Evolutionary conservation across 2,797 vertebrate genomes (phyloP), one percentile per base, ranked within the genome.

Genomic region (Xenopus petersii): DNA sequence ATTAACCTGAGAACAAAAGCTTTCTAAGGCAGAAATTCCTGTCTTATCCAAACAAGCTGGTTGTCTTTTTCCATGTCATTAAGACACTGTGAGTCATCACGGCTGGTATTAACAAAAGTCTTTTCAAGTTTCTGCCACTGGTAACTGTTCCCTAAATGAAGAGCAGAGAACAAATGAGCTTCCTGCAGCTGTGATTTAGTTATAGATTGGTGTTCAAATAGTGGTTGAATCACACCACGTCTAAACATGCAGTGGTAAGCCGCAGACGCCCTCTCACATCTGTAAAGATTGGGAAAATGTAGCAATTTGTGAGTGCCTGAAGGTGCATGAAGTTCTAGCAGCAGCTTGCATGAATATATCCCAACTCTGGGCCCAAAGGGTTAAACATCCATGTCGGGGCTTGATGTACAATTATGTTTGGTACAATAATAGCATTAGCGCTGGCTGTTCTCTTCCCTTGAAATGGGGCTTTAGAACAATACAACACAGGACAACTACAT

Each of bases 251-350:
- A 11, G 9, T 16, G 24, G 49, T 75, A 58, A 8, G 77, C 47
- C 47, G 77, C n/a, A 15, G 70, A 62, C 67, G 66, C 60, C 63
- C 71, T 51, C 56, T 55, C 64, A 17, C 63, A 83, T 56, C 58
- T 82, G 55, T 24, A 51, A 72, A 66, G 36, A 4, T 60, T 82
- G 65, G 67, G 73, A 67, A 81, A 64, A 46, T 46, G 68, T 42
- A 15, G 10, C 62, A 70, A 26, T 51, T 64, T 10, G 72, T 58
- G 4, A 60, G 1, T 77, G 2, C 66, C 82, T 74, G 75, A 75
- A 63, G 46, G 13, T 49, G 58, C 33, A 49, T 56, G 71, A 73
- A 74, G 68, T 16, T 17, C 70, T 56, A 69, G 46, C 21, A 12
- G 33, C 30, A 60, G 58, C 17, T 56, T 62, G 46, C 78, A 74